Evolutionary conservation across 2,888 invertebrate species (phyloP).

Genomic region (Thumatha senex): DNA sequence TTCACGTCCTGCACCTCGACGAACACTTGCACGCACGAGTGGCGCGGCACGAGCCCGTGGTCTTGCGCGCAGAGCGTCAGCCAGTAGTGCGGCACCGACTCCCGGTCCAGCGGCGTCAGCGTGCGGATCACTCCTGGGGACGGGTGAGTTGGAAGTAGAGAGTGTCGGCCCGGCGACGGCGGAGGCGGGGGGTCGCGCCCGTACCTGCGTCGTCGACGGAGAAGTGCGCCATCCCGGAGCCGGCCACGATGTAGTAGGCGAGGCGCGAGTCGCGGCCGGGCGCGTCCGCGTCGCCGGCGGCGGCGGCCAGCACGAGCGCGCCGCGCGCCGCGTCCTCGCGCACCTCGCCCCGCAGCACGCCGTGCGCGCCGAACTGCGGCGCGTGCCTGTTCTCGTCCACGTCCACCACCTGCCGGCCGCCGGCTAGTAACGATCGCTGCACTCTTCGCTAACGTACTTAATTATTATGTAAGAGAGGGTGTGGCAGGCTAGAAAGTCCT

Average conservation of each 20-base stretch:
- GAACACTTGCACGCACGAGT: slow-evolving; percentile 86
- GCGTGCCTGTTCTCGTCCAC: slow-evolving; percentile 96
- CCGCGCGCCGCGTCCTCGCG: slow-evolving; percentile 92
- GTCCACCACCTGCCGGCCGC: slow-evolving; percentile 90
- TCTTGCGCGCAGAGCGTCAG: slow-evolving; percentile 96
- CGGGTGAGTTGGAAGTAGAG: neutral
- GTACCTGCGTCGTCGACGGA: slow-evolving; percentile 94
- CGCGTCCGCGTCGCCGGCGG: slow-evolving; percentile 91
- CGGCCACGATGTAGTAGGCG: slow-evolving; percentile 93
- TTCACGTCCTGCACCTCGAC: slow-evolving; percentile 94
- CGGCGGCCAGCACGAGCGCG: slow-evolving; percentile 89
- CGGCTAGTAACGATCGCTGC: too few species aligned
- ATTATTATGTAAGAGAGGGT: too few species aligned
- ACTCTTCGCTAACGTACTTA: too few species aligned
- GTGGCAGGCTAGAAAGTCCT: too few species aligned
- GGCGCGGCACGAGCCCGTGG: slow-evolving; percentile 93
- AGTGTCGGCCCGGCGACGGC: neutral
- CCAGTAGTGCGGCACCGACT: slow-evolving; percentile 95
- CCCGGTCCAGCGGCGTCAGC: slow-evolving; percentile 93
- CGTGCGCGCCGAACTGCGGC: slow-evolving; percentile 91
- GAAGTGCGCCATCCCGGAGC: slow-evolving; percentile 96
- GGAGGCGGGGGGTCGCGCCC: neutral
- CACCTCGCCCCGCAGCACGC: slow-evolving; percentile 88
- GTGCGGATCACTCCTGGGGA: slow-evolving; percentile 90
- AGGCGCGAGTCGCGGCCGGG: slow-evolving; percentile 92